Conservation (phyloP, 1,140 invertebrate species). For the Agrilus planipennis region DNA sequence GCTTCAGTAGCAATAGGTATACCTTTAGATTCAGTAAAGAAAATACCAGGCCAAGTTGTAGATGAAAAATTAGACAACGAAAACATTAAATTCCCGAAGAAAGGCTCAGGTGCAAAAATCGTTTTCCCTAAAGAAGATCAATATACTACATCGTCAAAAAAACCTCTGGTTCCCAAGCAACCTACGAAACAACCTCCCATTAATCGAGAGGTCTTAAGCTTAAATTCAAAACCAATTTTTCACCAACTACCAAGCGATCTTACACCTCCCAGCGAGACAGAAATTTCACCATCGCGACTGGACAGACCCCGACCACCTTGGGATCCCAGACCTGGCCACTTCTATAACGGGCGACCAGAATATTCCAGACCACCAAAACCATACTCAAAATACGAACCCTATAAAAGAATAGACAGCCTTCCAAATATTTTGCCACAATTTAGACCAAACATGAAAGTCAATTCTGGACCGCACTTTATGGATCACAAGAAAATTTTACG, state of each 20-base stretch:
- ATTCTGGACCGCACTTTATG: slow-evolving; percentile 7
- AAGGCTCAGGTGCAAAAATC: slow-evolving; percentile 20
- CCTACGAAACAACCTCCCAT: slow-evolving; percentile 7
- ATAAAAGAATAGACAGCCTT: slow-evolving; percentile 36
- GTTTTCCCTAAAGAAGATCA: slow-evolving; percentile 28
- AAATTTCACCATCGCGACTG: slow-evolving; percentile 7
- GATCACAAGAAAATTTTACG: slow-evolving; percentile 20
- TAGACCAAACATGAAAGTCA: slow-evolving; percentile 41
- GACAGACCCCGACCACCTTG: slow-evolving; percentile 24
- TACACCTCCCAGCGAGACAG: slow-evolving; percentile 28
- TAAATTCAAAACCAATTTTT: slow-evolving; percentile 32
- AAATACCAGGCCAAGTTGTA: slow-evolving; percentile 30
- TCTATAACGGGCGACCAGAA: slow-evolving; percentile 29
- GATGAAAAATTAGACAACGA: slow-evolving; percentile 28
- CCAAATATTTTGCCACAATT: slow-evolving; percentile 62
- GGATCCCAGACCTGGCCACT: slow-evolving; percentile 33
- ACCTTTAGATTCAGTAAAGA: slow-evolving; percentile 19
- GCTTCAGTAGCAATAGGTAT: slow-evolving; percentile 30
- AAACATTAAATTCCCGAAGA: slow-evolving; percentile 22
- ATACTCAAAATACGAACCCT: slow-evolving; percentile 19
- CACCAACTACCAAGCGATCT: slow-evolving; percentile 32
- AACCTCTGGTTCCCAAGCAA: slow-evolving; percentile 6
- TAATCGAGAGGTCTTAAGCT: slow-evolving; percentile 26
- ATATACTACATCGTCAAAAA: slow-evolving; percentile 12
- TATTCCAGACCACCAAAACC: slow-evolving; percentile 23